phyloP scores from a whole-genome alignment of 2,113 vertebrate species.

The Empidonax alnorum region DNA sequence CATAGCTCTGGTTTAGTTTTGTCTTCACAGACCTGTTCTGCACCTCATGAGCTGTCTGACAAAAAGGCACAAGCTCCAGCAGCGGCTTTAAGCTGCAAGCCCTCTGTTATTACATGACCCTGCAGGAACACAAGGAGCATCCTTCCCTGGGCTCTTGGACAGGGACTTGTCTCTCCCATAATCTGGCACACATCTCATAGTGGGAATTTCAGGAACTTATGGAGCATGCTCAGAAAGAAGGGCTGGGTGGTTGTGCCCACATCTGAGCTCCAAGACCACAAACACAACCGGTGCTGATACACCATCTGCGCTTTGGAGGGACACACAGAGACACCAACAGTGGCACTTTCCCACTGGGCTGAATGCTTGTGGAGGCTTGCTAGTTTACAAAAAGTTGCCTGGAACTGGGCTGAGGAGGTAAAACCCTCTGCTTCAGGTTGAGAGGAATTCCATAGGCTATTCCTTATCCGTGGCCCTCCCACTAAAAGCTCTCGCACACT shows the following conservation, averaged over 20 bases:
- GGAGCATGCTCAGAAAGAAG: fast-evolving
- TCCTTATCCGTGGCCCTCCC: neutral
- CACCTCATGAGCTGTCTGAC: neutral
- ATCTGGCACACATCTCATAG: neutral
- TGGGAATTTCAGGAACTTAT: neutral
- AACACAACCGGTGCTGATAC: fast-evolving
- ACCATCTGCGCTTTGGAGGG: neutral
- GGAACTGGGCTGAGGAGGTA: neutral
- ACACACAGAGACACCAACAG: neutral
- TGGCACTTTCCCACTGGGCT: neutral
- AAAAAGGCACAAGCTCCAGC: neutral
- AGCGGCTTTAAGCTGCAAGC: neutral
- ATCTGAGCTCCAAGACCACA: neutral
- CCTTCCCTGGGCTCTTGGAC: neutral
- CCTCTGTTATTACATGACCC: neutral
- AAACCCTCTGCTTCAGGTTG: neutral
- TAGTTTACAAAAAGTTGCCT: neutral
- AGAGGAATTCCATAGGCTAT: neutral
- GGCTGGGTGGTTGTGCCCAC: fast-evolving
- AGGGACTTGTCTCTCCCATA: neutral
- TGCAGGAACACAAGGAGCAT: neutral
- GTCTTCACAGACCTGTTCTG: neutral
- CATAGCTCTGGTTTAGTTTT: neutral
- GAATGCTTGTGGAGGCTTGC: neutral
- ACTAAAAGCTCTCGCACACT: fast-evolving